Percentiles rank a stretch among this genome's conserved stretches.
phyloP scores from a whole-genome alignment of 2,797 vertebrate genomes.

The Poeciliopsis infans region DNA sequence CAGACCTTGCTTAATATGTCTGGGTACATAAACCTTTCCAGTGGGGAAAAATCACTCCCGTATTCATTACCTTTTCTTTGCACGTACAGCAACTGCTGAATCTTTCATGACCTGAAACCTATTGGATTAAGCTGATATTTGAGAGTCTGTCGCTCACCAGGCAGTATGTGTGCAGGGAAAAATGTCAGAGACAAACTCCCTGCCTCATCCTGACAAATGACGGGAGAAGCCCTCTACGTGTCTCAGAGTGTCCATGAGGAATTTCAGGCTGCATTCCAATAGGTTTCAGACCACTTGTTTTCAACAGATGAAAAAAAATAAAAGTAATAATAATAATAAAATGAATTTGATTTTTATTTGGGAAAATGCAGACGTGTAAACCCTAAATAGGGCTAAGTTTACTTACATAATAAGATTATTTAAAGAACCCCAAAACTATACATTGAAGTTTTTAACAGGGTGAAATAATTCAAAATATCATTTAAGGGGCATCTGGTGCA shows the following conservation, averaged over 20 bases:
- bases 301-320: conserved; percentile 4
- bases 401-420: neutral
- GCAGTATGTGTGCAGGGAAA: conserved; percentile 32
- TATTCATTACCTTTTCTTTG: conserved; percentile 31
- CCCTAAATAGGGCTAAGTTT: too few relatives aligned
- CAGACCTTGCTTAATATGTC: neutral
- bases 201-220: conserved; percentile 41
- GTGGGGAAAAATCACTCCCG: conserved; percentile 1
- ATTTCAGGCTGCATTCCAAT: conserved; percentile 2
- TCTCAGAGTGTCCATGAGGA: conserved; percentile 23
- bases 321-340: too few relatives aligned
- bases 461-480: neutral
- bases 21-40: conserved; percentile 18
- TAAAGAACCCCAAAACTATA: neutral
- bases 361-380: neutral
- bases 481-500: neutral
- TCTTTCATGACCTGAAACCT: conserved; percentile 52
- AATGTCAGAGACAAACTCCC: conserved; percentile 50
- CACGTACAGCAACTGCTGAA: conserved; percentile 26
- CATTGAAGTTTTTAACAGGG: neutral
- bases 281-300: conserved; percentile 7
- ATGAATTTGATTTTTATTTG: neutral
- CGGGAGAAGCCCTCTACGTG: conserved; percentile 9
- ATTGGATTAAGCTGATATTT: conserved; percentile 54
- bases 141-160: conserved; percentile 38